These are phyloP conservation scores for Stichopus horrens DNA, from an alignment of 53 echinoderm and acorn worm species.

Conservation along the genomic window DNA sequence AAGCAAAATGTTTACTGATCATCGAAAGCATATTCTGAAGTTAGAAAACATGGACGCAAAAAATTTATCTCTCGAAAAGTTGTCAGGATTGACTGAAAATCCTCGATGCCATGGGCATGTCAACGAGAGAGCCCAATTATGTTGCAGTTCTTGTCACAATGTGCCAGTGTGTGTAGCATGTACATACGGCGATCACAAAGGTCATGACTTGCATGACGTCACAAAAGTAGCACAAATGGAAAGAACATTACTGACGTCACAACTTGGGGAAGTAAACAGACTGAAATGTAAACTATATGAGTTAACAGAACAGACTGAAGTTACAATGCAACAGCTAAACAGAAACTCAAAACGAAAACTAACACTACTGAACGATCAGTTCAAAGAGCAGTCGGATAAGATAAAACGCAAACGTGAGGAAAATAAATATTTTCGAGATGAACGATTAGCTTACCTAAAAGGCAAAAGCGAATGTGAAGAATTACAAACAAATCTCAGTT, in stretches of 20 bases:
- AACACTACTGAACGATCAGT: background rate
- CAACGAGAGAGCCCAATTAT: background rate
- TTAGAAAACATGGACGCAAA: background rate
- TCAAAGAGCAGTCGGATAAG: background rate
- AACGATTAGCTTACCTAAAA: background rate
- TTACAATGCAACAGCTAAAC: background rate
- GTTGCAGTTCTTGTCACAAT: background rate
- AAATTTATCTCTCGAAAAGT: background rate
- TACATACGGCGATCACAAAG: slow-evolving; percentile 26
- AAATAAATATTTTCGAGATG: background rate
- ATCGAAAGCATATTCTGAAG: background rate
- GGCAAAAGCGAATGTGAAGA: background rate
- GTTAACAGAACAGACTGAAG: background rate
- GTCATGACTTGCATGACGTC: background rate
- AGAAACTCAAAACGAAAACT: background rate
- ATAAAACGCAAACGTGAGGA: background rate
- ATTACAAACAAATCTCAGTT: background rate
- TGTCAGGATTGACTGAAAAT: background rate
- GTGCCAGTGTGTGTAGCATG: background rate
- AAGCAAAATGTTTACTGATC: slow-evolving; percentile 17
- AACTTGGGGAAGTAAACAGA: background rate
- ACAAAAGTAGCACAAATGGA: background rate
- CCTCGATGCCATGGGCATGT: slow-evolving; percentile 8
- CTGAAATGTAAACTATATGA: background rate
- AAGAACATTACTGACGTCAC: background rate